These are phyloP conservation scores for Clunio marinus DNA, from an alignment of 2,888 invertebrate species.

Conservation along the genomic window DNA sequence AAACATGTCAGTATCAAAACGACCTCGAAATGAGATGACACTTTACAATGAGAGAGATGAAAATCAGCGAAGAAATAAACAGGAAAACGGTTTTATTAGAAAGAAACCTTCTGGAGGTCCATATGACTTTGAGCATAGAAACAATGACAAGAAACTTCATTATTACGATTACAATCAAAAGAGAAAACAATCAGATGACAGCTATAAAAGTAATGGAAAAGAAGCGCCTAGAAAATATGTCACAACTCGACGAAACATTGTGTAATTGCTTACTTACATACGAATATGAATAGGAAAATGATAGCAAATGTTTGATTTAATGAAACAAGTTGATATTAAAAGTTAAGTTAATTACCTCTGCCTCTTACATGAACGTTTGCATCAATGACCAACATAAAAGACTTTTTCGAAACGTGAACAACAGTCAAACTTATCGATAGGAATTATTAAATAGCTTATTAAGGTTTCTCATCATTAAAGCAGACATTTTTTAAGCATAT, in stretches of 20 bases:
- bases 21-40: not conserved
- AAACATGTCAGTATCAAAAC: conserved; percentile 16
- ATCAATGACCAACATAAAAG: conserved; percentile 18
- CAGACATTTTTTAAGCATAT: too few species aligned
- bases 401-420: conserved; percentile 5
- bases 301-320: not conserved
- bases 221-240: conserved; percentile 1
- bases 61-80: not conserved
- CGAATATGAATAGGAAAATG: too few species aligned
- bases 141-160: conserved; percentile 23
- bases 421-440: conserved; percentile 4
- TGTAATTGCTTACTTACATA: too few species aligned
- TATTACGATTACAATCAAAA: conserved; percentile 31
- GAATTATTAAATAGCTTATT: not conserved
- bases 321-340: conserved; percentile 31
- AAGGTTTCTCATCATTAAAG: not conserved
- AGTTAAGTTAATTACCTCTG: conserved; percentile 35
- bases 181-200: conserved; percentile 34
- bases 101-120: not conserved
- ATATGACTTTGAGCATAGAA: conserved; percentile 16
- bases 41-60: not conserved
- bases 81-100: too few species aligned
- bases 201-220: conserved; percentile 2
- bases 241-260: conserved; percentile 18
- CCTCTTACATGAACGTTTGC: conserved; percentile 1